phyloP scores from a whole-genome alignment of 1,140 invertebrate species.

The Euura saliciscinereae region DNA sequence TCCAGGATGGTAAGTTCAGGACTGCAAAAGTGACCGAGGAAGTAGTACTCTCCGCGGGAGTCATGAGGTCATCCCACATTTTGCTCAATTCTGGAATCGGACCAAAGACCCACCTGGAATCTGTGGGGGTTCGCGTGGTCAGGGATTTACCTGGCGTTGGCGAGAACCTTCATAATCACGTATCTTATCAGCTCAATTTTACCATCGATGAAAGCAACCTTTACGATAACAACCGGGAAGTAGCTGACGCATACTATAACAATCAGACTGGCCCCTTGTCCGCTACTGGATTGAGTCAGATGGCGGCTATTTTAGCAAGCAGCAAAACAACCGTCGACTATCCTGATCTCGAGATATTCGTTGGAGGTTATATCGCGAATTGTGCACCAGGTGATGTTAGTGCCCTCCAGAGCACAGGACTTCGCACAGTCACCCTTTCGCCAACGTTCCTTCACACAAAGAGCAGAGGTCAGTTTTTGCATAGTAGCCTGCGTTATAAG shows the following conservation, averaged over 20 bases:
- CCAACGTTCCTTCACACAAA: constrained; percentile 79
- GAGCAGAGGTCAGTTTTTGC: constrained; percentile 70
- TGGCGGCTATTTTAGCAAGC: constrained; percentile 66
- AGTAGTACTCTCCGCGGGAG: constrained; percentile 54
- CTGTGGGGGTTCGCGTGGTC: constrained; percentile 43
- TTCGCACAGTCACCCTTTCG: constrained; percentile 65
- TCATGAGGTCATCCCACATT: constrained; percentile 58
- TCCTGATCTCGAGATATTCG: constrained; percentile 87
- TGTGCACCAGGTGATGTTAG: constrained; percentile 85
- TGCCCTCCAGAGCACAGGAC: constrained; percentile 66
- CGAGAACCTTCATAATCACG: constrained; percentile 62
- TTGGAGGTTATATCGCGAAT: constrained; percentile 81
- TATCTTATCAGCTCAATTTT: constrained; percentile 43
- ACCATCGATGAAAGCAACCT: constrained; percentile 14
- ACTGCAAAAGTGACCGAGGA: constrained; percentile 51
- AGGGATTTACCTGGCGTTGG: constrained; percentile 63
- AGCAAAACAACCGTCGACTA: constrained; percentile 68
- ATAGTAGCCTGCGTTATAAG: too few relatives aligned
- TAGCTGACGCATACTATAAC: constrained; percentile 32
- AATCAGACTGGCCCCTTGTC: constrained; percentile 78
- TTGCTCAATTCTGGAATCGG: constrained; percentile 66
- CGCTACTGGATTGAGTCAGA: constrained; percentile 70
- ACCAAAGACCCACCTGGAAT: constrained; percentile 55
- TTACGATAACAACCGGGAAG: constrained; percentile 15
- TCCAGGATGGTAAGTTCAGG: constrained; percentile 49